Base-by-base conservation (phyloP, 2,113 vertebrate species). In the Columba janthina region DNA sequence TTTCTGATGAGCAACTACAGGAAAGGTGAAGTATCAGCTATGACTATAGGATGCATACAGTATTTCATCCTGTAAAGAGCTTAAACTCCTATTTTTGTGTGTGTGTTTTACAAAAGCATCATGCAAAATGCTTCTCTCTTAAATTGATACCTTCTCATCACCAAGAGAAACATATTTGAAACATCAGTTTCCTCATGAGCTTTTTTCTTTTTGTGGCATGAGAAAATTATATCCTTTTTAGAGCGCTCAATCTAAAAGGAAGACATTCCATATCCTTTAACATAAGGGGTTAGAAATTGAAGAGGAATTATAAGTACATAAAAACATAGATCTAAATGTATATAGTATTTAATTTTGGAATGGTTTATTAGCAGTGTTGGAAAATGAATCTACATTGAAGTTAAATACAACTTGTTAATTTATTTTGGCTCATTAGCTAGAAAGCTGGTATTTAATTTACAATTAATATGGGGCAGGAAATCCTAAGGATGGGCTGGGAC, bases 1-100 rank as follows among this genome's bases (percentile, higher is more conserved):
- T 99, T 19, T 98, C 97, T 32, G 99, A 99, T 88, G 97, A 98
- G 64, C 97, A 99, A 32, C 97, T 99, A 16, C 98, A 98, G 69
- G 93, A 98, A 92, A 99, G 99, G 99, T 99, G 97, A 97, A 69
- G 69, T 84, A 29, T 48, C 25, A 9, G 6, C 21, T 34, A 3
- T 0, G 0, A 71, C 14, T 82, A 9, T 24, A 29, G 20, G 66
- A 74, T 65, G 31, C 44, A 73, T 81, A 25, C 10, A 62, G 4
- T 11, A 14, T 58, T 60, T 88, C 8, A 26, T n/a, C n/a, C 6
- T 48, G 28, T 62, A 14, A 61, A 75, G 19, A 60, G 6, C 22
- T 72, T 72, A 28, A 46, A 66, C 7, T 67, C 28, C 9, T 13
- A 40, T 38, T 34, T 28, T 57, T 14, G 12, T 44, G 15, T 44